phyloP scores from a whole-genome alignment of 2,888 invertebrate species.

The Drosophila longiperda region DNA sequence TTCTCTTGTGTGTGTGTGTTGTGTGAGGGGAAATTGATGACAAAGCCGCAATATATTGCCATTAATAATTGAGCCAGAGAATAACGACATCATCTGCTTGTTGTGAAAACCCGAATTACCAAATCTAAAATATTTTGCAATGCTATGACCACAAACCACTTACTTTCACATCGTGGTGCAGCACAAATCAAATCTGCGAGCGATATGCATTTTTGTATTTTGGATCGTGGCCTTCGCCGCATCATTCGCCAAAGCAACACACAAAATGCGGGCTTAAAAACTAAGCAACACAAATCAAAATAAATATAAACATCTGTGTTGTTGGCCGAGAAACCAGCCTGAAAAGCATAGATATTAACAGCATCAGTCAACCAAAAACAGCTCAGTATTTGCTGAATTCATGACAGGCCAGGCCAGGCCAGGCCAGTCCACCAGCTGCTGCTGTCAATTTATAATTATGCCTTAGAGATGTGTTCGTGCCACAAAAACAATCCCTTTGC shows the following conservation, averaged over 20 bases:
- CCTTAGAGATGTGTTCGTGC: constrained; percentile 41
- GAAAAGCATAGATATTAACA: constrained; percentile 23
- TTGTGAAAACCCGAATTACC: constrained; percentile 43
- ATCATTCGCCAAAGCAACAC: constrained; percentile 27
- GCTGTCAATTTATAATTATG: constrained; percentile 30
- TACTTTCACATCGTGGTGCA: constrained; percentile 58
- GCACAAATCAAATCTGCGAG: constrained; percentile 45
- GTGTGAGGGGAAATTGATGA: not conserved
- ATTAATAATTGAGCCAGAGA: constrained; percentile 58
- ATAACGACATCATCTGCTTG: constrained; percentile 50
- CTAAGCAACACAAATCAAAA: constrained; percentile 4
- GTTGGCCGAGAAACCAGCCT: constrained; percentile 19
- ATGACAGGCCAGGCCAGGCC: constrained; percentile 24
- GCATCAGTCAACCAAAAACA: constrained; percentile 44
- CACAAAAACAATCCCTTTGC: constrained; percentile 2
- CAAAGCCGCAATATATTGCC: constrained; percentile 26
- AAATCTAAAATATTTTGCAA: constrained; percentile 25
- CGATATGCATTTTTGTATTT: constrained; percentile 46
- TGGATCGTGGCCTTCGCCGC: constrained; percentile 60
- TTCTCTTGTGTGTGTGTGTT: constrained; percentile 13
- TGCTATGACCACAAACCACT: constrained; percentile 43
- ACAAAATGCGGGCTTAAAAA: constrained; percentile 27
- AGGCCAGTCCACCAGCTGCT: constrained; percentile 6
- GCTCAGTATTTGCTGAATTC: constrained; percentile 32
- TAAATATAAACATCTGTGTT: constrained; percentile 24